These are phyloP conservation scores for Patiria pectinifera DNA, from an alignment of 53 echinoderm and acorn worm genomes.

Conservation along the genomic window DNA sequence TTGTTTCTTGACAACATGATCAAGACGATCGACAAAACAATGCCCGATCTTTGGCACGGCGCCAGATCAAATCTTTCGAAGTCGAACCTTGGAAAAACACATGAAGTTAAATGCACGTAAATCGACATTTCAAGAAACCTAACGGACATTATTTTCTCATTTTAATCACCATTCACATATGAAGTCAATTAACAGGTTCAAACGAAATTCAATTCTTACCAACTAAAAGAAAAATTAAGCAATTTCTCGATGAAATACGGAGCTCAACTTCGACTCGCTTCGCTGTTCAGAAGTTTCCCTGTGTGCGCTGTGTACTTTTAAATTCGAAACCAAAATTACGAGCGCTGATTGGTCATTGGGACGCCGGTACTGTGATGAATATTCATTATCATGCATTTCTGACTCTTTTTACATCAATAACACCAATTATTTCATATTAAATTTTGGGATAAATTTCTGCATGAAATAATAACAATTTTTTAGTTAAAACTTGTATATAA, in stretches of 20 bases:
- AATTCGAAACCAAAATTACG: conserved; percentile 74
- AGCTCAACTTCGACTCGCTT: background rate
- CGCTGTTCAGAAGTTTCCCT: background rate
- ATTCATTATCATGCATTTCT: conserved; percentile 29
- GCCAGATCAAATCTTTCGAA: too few relatives aligned
- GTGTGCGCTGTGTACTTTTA: conserved; percentile 60
- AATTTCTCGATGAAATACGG: background rate
- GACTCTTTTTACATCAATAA: background rate
- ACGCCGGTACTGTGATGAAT: conserved; percentile 44
- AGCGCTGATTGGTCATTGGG: conserved; percentile 64
- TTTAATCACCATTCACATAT: background rate
- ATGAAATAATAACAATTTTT: background rate
- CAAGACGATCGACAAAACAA: too few relatives aligned
- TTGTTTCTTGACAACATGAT: too few relatives aligned
- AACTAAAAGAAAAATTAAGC: background rate
- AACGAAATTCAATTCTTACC: conserved; percentile 19
- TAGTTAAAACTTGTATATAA: too few relatives aligned
- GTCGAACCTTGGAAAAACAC: too few relatives aligned
- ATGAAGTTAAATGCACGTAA: too few relatives aligned
- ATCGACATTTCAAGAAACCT: background rate
- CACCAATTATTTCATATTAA: background rate
- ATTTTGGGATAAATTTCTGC: background rate
- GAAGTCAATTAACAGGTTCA: background rate
- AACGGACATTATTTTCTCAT: background rate
- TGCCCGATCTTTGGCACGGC: too few relatives aligned